phyloP scores from a whole-genome alignment of 2,113 vertebrate species.

The Eudyptes chrysolophus region DNA sequence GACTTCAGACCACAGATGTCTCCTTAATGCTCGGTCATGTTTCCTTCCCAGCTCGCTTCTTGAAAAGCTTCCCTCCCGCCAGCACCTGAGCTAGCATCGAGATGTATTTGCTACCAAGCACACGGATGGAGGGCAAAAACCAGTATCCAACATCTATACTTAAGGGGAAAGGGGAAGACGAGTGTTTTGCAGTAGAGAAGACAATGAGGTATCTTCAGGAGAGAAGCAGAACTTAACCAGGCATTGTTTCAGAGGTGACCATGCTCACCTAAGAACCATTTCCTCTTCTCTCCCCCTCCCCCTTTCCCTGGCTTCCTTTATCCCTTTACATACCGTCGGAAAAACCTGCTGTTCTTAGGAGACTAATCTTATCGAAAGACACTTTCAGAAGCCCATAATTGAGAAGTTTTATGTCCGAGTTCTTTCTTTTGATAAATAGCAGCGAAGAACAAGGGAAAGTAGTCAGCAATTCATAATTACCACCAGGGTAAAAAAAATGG shows the following conservation, averaged over 20 bases:
- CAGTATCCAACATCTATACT: not conserved
- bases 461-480: constrained; percentile 46
- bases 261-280: not conserved
- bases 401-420: not conserved
- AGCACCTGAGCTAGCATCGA: not conserved
- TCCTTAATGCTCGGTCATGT: not conserved
- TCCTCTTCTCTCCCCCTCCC: not conserved
- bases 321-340: not conserved
- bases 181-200: not conserved
- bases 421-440: constrained; percentile 55
- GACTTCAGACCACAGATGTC: not conserved
- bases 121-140: not conserved
- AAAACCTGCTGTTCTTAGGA: not conserved
- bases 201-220: constrained; percentile 43
- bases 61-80: not conserved
- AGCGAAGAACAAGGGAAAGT: constrained; percentile 59
- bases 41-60: not conserved
- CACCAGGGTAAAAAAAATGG: constrained; percentile 46
- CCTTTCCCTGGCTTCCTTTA: not conserved
- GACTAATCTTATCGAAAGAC: not conserved
- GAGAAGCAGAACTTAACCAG: not conserved
- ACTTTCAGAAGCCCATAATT: not conserved
- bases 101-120: not conserved
- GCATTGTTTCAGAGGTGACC: not conserved
- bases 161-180: not conserved